Evolutionary conservation across 2,797 vertebrate species (phyloP).

Genomic region (Sebastes oblongus): DNA sequence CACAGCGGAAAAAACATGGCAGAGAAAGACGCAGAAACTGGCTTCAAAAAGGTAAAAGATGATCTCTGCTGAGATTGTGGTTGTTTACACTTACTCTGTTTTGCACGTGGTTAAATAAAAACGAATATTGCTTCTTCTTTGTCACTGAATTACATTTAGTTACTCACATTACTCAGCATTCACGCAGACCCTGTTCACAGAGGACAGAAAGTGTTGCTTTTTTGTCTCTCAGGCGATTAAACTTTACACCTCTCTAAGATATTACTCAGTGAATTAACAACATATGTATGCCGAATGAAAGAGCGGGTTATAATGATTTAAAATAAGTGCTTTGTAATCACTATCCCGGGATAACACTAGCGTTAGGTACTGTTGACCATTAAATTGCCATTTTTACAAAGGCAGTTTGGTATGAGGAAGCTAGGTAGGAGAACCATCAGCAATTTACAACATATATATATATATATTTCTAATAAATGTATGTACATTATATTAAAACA

Average conservation of each 20-base stretch:
- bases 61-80: rapidly evolving
- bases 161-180: background rate
- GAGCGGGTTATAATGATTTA: background rate
- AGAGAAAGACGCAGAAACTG: constrained; percentile 49
- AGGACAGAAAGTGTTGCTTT: too few relatives aligned
- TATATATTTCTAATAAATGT: background rate
- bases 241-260: background rate
- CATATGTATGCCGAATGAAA: constrained; percentile 16
- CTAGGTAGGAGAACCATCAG: rapidly evolving
- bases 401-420: background rate
- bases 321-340: rapidly evolving
- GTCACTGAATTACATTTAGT: background rate
- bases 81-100: rapidly evolving
- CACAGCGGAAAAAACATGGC: constrained; percentile 61
- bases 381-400: background rate
- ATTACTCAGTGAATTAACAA: background rate
- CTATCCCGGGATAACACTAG: rapidly evolving
- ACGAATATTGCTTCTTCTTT: rapidly evolving
- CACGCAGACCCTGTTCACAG: rapidly evolving
- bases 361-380: rapidly evolving
- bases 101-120: background rate
- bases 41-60: constrained; percentile 76
- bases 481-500: background rate
- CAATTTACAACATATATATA: background rate
- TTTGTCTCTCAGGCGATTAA: background rate